These are phyloP conservation scores for Rhyacophila evoluta DNA, from an alignment of 2,888 invertebrate genomes.

Conservation along the genomic window DNA sequence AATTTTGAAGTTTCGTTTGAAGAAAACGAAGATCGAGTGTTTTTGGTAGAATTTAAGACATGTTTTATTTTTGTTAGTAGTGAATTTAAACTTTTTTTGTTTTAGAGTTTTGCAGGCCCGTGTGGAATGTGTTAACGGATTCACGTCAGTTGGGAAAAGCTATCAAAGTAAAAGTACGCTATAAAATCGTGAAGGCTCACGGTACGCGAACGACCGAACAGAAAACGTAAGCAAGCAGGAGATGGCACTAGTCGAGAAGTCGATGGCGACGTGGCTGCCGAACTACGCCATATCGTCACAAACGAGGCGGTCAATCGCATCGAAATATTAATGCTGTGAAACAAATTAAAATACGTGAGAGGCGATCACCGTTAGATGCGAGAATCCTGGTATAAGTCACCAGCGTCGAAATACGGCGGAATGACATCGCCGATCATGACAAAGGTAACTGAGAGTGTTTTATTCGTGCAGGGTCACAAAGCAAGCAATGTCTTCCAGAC, in stretches of 20 bases:
- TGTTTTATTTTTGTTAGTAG: too few relatives aligned
- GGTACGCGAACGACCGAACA: background rate
- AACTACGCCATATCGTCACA: background rate
- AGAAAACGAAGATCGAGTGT: too few relatives aligned
- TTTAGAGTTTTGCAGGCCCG: background rate
- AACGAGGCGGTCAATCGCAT: background rate
- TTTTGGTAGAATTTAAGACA: too few relatives aligned
- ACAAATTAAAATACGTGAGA: conserved; percentile 30
- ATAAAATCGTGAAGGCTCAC: conserved; percentile 3
- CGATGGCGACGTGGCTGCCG: conserved; percentile 1
- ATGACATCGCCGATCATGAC: conserved; percentile 21
- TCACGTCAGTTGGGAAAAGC: conserved; percentile 19
- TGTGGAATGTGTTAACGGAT: conserved; percentile 14
- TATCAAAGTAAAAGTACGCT: conserved; percentile 18
- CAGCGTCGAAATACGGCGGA: background rate
- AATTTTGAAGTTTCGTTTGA: too few relatives aligned
- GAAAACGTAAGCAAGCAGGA: background rate
- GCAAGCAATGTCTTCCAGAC: too few relatives aligned
- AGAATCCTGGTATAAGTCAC: conserved; percentile 20
- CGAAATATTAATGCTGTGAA: conserved; percentile 4
- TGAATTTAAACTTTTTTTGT: too few relatives aligned
- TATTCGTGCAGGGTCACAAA: background rate
- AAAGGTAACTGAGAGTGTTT: too few relatives aligned
- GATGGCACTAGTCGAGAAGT: background rate
- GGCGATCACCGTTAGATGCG: conserved; percentile 29